Evolutionary conservation across 2,888 invertebrate genomes (phyloP).

Genomic region (Epiperipatus broadwayi): DNA sequence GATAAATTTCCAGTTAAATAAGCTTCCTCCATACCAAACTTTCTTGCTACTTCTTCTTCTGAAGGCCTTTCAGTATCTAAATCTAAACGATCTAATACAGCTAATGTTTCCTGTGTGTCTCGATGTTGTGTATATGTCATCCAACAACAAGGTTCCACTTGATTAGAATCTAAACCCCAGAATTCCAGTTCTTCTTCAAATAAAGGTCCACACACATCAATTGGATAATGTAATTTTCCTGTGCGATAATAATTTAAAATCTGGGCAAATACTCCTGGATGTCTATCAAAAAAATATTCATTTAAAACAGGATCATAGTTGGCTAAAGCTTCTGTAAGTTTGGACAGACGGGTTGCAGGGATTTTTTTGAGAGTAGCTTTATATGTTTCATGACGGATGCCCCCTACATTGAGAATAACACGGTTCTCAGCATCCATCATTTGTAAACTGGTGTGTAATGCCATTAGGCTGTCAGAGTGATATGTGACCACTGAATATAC

Average conservation of each 20-base stretch:
- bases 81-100: slow-evolving; percentile 88
- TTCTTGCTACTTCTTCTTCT: slow-evolving; percentile 89
- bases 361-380: slow-evolving; percentile 92
- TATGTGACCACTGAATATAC: too few species aligned
- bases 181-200: slow-evolving; percentile 98
- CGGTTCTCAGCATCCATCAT: slow-evolving; percentile 74
- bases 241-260: slow-evolving; percentile 79
- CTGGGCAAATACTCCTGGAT: slow-evolving; percentile 90
- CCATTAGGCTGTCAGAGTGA: too few species aligned
- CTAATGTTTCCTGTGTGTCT: slow-evolving; percentile 95
- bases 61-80: slow-evolving; percentile 88
- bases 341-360: slow-evolving; percentile 78
- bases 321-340: slow-evolving; percentile 75
- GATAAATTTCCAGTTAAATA: slow-evolving; percentile 71
- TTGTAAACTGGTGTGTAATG: too few species aligned
- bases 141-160: slow-evolving; percentile 99
- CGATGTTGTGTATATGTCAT: slow-evolving; percentile 93
- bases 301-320: slow-evolving; percentile 98
- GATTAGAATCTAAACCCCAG: slow-evolving; percentile 97
- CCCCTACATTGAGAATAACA: slow-evolving; percentile 94
- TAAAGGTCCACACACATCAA: slow-evolving; percentile 93
- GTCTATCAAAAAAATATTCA: slow-evolving; percentile 95
- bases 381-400: slow-evolving; percentile 90
- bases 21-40: slow-evolving; percentile 89
- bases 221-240: slow-evolving; percentile 95